Conservation (phyloP, 1,140 invertebrate species). For the Zaprionus ornatus region DNA sequence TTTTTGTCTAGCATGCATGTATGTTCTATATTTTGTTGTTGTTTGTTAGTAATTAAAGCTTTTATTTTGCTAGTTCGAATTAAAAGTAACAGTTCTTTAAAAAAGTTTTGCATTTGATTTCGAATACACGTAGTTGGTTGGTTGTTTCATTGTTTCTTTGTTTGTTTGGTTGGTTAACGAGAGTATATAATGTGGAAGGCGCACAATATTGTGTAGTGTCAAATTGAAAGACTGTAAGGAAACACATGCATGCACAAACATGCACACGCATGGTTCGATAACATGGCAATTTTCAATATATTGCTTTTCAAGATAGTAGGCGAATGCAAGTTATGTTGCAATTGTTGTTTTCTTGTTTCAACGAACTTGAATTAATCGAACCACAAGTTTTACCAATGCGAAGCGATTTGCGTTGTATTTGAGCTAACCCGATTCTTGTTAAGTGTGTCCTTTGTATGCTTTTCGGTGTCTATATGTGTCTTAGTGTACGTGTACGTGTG, state of each 20-base stretch:
- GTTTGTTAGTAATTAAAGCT: slow-evolving; percentile 34
- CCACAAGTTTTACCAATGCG: slow-evolving; percentile 37
- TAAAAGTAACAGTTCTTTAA: slow-evolving; percentile 23
- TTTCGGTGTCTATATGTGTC: background rate
- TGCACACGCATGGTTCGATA: background rate
- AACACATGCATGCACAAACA: background rate
- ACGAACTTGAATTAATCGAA: slow-evolving; percentile 23
- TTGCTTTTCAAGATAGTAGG: slow-evolving; percentile 45
- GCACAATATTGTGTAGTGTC: slow-evolving; percentile 33
- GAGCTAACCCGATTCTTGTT: slow-evolving; percentile 23
- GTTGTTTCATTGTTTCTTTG: slow-evolving; percentile 11
- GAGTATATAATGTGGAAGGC: slow-evolving; percentile 35
- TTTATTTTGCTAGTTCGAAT: slow-evolving; percentile 19
- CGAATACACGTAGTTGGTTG: slow-evolving; percentile 50
- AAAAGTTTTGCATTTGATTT: slow-evolving; percentile 51
- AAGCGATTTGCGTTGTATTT: slow-evolving; percentile 43
- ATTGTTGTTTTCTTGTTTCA: slow-evolving; percentile 1
- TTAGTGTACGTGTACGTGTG: slow-evolving; percentile 3
- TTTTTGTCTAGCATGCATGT: slow-evolving; percentile 3
- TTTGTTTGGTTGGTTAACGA: slow-evolving; percentile 3
- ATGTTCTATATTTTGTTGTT: slow-evolving; percentile 2
- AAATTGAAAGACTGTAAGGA: slow-evolving; percentile 36
- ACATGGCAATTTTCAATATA: slow-evolving; percentile 41
- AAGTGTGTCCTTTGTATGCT: slow-evolving; percentile 19
- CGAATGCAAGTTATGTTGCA: slow-evolving; percentile 8